Conservation (phyloP, 2,113 vertebrate species). For the Zootoca vivipara region DNA sequence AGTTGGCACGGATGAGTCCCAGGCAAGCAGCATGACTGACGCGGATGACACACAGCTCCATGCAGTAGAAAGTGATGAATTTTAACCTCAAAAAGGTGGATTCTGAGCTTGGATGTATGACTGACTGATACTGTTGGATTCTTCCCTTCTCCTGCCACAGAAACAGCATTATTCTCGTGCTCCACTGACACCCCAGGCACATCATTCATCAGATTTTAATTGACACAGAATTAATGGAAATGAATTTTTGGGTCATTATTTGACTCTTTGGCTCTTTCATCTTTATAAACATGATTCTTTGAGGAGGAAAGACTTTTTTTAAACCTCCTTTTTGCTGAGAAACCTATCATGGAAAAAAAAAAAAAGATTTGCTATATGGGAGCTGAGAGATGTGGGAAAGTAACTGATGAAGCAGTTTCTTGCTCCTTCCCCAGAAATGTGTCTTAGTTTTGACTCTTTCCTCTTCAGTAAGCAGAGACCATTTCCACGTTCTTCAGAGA, state of each 20-base stretch:
- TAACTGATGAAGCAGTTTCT: conserved; percentile 74
- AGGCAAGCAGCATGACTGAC: conserved; percentile 98
- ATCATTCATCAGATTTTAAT: conserved; percentile 63
- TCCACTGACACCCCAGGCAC: conserved; percentile 58
- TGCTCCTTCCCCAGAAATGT: conserved; percentile 72
- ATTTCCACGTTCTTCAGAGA: conserved; percentile 72
- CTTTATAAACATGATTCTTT: conserved; percentile 65
- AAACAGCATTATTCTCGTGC: conserved; percentile 67
- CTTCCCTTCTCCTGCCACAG: conserved; percentile 73
- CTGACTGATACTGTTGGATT: conserved; percentile 78
- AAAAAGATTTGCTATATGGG: conserved; percentile 71
- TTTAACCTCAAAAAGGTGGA: conserved; percentile 81
- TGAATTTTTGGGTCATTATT: conserved; percentile 74
- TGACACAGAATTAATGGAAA: conserved; percentile 70
- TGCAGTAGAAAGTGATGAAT: conserved; percentile 95
- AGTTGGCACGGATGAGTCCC: conserved; percentile 91
- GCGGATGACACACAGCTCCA: conserved; percentile 97
- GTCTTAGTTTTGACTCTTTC: conserved; percentile 80
- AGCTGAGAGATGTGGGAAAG: conserved; percentile 72
- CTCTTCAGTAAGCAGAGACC: conserved; percentile 73
- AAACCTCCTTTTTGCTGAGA: conserved; percentile 70
- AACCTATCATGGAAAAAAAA: conserved; percentile 77
- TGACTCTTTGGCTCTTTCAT: conserved; percentile 68
- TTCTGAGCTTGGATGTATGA: conserved; percentile 72
- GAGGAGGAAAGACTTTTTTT: conserved; percentile 61